phyloP scores from a whole-genome alignment of 2,888 invertebrate species.

The Monoplex corrugatus region DNA sequence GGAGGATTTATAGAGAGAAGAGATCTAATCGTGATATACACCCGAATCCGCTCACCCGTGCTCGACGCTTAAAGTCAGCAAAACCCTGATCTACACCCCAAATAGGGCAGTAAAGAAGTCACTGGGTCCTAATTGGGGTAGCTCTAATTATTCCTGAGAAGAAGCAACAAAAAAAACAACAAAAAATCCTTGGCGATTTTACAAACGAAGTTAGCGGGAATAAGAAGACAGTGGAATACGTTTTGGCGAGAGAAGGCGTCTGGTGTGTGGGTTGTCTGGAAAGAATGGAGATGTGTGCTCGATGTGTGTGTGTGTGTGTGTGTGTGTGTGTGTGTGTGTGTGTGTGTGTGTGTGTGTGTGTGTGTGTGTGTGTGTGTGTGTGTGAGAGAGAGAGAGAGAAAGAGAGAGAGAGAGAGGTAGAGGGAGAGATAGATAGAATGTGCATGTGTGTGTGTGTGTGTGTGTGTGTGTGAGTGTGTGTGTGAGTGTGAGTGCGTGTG shows the following conservation, averaged over 20 bases:
- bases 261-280: background rate
- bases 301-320: background rate
- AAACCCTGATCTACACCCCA: slow-evolving; percentile 20
- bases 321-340: background rate
- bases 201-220: too few relatives aligned
- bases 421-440: too few relatives aligned
- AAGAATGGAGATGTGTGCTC: background rate
- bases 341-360: slow-evolving; percentile 13
- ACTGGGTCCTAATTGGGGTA: slow-evolving; percentile 9
- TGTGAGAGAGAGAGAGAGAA: background rate
- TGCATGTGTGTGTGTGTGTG: too few relatives aligned
- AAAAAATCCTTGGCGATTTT: background rate
- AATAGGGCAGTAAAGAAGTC: background rate
- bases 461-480: slow-evolving; percentile 8
- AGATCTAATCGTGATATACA: slow-evolving; percentile 11
- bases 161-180: background rate
- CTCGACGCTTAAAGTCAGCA: background rate
- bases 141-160: background rate
- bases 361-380: background rate
- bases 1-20: background rate
- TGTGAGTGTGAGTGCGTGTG: background rate
- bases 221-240: too few relatives aligned
- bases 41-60: background rate
- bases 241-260: too few relatives aligned
- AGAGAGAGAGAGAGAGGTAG: too few relatives aligned